A percentile compares a stretch with the other conserved stretches of the same genome.
Conservation (phyloP, 2,888 invertebrate genomes). For the Asteroscopus sphinx region DNA sequence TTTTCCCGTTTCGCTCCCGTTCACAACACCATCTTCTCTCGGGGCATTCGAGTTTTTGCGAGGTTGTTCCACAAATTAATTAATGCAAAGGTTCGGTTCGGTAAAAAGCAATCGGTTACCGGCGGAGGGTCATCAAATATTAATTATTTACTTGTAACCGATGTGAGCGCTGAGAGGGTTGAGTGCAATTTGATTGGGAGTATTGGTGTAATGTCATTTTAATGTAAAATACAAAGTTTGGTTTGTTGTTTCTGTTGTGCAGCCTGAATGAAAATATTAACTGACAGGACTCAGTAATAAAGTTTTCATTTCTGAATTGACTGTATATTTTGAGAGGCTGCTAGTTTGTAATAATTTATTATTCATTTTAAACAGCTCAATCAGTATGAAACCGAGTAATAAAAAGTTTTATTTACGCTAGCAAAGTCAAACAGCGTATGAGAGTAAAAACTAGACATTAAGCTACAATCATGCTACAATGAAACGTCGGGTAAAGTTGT, state of each 20-base stretch:
- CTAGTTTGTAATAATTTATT: too few relatives aligned
- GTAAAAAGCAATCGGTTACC: slow-evolving; percentile 36
- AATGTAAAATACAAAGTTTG: slow-evolving; percentile 7
- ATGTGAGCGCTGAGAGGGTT: neutral
- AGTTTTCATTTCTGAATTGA: too few relatives aligned
- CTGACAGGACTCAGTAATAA: too few relatives aligned
- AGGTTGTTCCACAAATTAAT: slow-evolving; percentile 66
- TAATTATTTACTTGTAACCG: slow-evolving; percentile 45
- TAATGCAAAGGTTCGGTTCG: slow-evolving; percentile 63
- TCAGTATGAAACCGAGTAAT: too few relatives aligned
- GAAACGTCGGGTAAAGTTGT: neutral
- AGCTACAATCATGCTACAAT: neutral
- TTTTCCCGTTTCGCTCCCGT: slow-evolving; percentile 16
- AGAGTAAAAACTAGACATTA: neutral
- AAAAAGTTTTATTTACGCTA: too few relatives aligned
- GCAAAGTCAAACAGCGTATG: too few relatives aligned
- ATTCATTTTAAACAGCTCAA: too few relatives aligned
- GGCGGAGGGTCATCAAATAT: slow-evolving; percentile 35
- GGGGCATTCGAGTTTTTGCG: slow-evolving; percentile 59
- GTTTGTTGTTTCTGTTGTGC: too few relatives aligned
- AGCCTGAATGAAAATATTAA: too few relatives aligned
- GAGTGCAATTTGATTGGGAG: slow-evolving; percentile 41
- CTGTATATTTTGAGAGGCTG: too few relatives aligned
- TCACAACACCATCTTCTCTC: slow-evolving; percentile 42
- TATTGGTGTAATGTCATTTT: slow-evolving; percentile 20